Percentiles rank a stretch among this genome's conserved stretches.
Conservation (phyloP, 2,797 vertebrate genomes). For the Alexandromys oeconomus region DNA sequence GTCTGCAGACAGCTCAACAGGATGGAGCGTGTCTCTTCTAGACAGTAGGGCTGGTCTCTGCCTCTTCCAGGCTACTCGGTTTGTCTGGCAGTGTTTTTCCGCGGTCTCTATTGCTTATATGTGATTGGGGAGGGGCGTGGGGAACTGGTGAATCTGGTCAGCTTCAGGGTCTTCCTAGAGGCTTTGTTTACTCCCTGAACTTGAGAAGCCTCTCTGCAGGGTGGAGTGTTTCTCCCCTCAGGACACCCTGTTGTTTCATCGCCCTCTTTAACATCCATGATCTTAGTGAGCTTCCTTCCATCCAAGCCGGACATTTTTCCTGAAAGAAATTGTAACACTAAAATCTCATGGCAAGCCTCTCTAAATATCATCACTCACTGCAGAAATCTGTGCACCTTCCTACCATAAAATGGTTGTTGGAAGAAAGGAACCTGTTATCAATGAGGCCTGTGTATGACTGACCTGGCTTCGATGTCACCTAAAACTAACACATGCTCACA, state of each 20-base stretch:
- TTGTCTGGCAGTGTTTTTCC: background rate
- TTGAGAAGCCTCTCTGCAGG: background rate
- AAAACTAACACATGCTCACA: background rate
- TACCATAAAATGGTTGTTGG: background rate
- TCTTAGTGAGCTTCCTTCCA: background rate
- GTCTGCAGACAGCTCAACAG: background rate
- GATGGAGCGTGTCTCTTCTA: background rate
- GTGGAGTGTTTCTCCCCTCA: background rate
- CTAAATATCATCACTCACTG: background rate
- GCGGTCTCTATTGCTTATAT: background rate
- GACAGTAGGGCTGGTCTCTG: background rate
- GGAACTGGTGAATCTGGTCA: background rate
- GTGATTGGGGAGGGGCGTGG: background rate
- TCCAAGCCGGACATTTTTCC: too few relatives aligned
- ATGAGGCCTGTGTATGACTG: background rate
- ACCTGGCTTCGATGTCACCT: background rate
- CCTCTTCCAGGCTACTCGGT: background rate
- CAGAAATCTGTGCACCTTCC: background rate
- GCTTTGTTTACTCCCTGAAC: background rate
- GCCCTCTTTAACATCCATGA: background rate
- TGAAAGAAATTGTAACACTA: background rate
- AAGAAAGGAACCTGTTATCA: background rate
- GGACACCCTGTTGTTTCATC: background rate
- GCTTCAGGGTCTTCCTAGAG: background rate
- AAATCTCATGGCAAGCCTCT: background rate